Evolutionary conservation across 2,888 invertebrate genomes (phyloP).

Genomic region (Limnephilus lunatus): DNA sequence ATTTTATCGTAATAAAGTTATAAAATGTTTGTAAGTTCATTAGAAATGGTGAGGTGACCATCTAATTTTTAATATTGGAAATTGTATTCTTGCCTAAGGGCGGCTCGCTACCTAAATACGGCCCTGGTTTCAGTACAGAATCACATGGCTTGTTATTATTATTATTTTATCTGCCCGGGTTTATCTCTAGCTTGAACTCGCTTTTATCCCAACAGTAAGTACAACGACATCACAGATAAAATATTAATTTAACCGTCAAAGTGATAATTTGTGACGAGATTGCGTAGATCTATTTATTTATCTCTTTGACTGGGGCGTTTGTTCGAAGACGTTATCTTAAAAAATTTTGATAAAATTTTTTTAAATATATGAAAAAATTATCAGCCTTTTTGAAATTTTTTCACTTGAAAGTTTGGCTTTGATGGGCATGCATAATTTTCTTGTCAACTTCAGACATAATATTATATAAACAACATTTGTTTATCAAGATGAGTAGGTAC

Average conservation of each 20-base stretch:
- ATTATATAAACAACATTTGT: neutral
- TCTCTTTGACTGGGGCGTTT: neutral
- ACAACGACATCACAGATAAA: neutral
- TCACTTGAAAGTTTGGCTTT: neutral
- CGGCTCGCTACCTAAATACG: too few species aligned
- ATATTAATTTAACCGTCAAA: neutral
- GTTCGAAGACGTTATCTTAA: neutral
- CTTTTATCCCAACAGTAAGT: neutral
- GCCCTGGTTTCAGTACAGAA: neutral
- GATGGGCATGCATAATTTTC: neutral
- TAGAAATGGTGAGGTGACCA: too few species aligned
- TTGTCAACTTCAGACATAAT: neutral
- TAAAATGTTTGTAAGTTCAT: too few species aligned
- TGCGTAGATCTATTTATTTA: neutral
- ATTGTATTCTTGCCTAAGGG: too few species aligned
- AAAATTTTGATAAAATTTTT: neutral
- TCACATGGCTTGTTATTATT: neutral
- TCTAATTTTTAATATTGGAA: too few species aligned
- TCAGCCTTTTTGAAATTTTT: neutral
- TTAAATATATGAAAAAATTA: neutral
- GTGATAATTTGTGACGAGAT: neutral
- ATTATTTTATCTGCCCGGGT: neutral
- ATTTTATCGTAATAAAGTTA: too few species aligned
- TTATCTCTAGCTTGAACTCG: neutral
- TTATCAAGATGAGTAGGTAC: too few species aligned